Conservation (phyloP, 2,888 invertebrate genomes). For the Polyommatus icarus region DNA sequence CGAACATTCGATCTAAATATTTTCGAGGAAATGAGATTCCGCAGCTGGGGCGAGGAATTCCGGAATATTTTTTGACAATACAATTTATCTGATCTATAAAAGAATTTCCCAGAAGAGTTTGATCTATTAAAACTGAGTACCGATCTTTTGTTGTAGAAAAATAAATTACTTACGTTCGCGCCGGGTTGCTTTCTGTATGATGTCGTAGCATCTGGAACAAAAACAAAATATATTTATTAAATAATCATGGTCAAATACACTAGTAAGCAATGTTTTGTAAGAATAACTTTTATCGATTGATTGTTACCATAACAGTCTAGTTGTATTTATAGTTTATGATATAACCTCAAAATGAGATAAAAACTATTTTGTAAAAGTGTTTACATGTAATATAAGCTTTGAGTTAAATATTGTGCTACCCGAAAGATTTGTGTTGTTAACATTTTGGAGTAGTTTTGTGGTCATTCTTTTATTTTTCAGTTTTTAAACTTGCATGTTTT, state of each 20-base stretch:
- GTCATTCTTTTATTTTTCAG: too few species aligned
- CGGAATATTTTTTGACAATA: conserved; percentile 19
- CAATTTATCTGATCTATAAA: conserved; percentile 12
- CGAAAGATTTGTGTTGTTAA: too few species aligned
- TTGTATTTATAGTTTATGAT: too few species aligned
- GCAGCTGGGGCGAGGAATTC: conserved; percentile 10
- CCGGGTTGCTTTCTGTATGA: neutral
- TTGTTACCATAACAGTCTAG: too few species aligned
- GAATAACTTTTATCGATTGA: too few species aligned
- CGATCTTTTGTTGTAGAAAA: neutral
- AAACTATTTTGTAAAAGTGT: too few species aligned
- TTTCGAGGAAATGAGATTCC: conserved; percentile 29
- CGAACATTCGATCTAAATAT: conserved; percentile 28
- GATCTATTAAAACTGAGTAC: conserved; percentile 7
- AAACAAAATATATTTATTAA: neutral
- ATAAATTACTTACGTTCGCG: conserved; percentile 6
- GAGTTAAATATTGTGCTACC: too few species aligned
- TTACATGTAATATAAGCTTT: too few species aligned
- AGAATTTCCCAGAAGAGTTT: conserved; percentile 17
- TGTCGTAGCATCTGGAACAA: neutral
- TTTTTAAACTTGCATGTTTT: too few species aligned
- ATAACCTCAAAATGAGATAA: too few species aligned
- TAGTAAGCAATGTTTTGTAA: too few species aligned
- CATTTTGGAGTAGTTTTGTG: too few species aligned
- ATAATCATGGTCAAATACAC: neutral